A percentile compares a stretch with the other conserved stretches of the same genome.
Conservation (phyloP, 2,113 vertebrate genomes). For the Cinclus cinclus region DNA sequence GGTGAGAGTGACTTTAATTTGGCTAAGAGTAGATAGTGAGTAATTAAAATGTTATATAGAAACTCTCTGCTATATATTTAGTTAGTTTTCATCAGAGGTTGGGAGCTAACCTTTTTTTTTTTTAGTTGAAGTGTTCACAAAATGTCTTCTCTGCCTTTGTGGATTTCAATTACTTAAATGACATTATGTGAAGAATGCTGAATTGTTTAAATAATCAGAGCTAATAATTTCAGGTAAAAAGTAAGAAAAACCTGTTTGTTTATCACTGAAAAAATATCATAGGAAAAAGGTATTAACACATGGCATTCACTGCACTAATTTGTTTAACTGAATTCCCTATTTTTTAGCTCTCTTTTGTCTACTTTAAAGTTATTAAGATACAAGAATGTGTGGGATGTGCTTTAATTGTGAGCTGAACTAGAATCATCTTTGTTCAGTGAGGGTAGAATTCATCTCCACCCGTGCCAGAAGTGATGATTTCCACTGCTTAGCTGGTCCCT, state of each 20-base stretch:
- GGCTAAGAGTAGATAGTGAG: neutral
- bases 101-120: neutral
- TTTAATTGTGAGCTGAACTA: neutral
- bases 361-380: neutral
- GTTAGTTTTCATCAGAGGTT: neutral
- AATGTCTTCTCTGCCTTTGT: neutral
- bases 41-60: neutral
- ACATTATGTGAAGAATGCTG: neutral
- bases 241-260: fast-evolving
- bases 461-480: neutral
- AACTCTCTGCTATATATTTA: neutral
- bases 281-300: neutral
- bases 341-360: neutral
- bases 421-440: neutral
- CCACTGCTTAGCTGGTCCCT: neutral
- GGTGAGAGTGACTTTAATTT: neutral
- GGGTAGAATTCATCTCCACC: neutral
- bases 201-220: neutral
- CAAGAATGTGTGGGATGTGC: neutral
- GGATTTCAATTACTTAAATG: neutral
- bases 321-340: neutral
- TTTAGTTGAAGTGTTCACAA: neutral
- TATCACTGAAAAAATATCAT: neutral
- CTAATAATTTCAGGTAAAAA: neutral
- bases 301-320: neutral